Conservation (phyloP, 2,888 invertebrate species). For the Tenodera sinensis region DNA sequence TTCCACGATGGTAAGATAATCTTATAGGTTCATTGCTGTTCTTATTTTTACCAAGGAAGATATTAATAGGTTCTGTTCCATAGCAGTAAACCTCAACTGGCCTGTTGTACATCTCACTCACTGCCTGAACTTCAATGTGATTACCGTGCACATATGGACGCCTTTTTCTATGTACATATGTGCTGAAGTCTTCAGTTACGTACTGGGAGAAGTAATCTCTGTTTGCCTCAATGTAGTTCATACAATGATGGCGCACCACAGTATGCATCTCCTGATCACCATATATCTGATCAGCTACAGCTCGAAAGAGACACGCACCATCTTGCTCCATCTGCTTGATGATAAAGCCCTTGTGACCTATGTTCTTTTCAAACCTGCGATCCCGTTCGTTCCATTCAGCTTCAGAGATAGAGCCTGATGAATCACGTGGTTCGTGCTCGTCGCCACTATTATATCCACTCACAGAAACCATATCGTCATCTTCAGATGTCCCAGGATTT, state of each 20-base stretch:
- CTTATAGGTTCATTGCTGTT: conserved; percentile 76
- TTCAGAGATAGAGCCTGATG: no score
- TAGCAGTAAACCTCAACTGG: no score
- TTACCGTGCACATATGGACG: no score
- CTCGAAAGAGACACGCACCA: conserved; percentile 83
- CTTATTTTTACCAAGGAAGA: conserved; percentile 73
- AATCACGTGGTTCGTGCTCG: no score
- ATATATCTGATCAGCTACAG: conserved; percentile 85
- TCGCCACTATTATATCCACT: no score
- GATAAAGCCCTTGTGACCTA: conserved; percentile 70
- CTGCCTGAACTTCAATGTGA: no score
- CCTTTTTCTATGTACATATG: no score
- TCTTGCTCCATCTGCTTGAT: conserved; percentile 83
- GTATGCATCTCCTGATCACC: conserved; percentile 88
- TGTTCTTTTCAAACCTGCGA: conserved; percentile 62
- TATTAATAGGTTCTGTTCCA: conserved; percentile 74
- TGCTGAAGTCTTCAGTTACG: no score
- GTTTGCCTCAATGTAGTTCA: conserved; percentile 72
- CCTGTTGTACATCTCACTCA: no score
- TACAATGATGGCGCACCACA: conserved; percentile 75
- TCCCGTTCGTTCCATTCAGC: conserved; percentile 51
- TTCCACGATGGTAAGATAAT: conserved; percentile 79
- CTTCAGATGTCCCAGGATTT: no score
- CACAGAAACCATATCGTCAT: no score
- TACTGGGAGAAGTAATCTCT: no score